Conservation (phyloP, 2,113 vertebrate species). For the Oenanthe melanoleuca region DNA sequence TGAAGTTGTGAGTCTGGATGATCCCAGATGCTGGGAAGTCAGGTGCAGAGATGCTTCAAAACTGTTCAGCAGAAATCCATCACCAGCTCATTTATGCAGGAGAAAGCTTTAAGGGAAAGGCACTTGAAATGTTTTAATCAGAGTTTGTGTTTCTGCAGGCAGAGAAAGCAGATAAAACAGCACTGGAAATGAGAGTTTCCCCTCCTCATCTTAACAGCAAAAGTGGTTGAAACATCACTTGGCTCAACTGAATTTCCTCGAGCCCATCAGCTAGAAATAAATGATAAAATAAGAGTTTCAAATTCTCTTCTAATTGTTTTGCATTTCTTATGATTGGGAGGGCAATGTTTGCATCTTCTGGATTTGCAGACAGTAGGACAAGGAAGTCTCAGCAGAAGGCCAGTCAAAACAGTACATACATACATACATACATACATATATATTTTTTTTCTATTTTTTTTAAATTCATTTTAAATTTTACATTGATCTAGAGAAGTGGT, state of each 20-base stretch:
- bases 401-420: not conserved
- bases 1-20: not conserved
- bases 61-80: not conserved
- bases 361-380: not conserved
- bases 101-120: constrained; percentile 1
- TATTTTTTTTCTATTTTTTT: not conserved
- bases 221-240: not conserved
- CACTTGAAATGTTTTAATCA: not conserved
- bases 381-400: not conserved
- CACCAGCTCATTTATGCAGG: not conserved
- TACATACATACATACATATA: too few relatives aligned
- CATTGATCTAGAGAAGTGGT: not conserved
- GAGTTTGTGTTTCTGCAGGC: not conserved
- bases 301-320: not conserved
- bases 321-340: not conserved
- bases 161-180: not conserved
- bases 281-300: not conserved
- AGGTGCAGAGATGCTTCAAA: not conserved
- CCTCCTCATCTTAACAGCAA: not conserved
- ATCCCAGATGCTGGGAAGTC: not conserved
- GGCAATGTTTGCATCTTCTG: not conserved
- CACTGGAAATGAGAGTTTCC: not conserved
- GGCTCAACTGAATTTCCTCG: not conserved
- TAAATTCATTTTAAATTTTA: not conserved
- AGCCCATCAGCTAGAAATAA: not conserved